Percentiles rank a stretch among this genome's conserved stretches.
Evolutionary conservation across 1,140 invertebrate genomes (phyloP).

Genomic region (Magallana angulata): DNA sequence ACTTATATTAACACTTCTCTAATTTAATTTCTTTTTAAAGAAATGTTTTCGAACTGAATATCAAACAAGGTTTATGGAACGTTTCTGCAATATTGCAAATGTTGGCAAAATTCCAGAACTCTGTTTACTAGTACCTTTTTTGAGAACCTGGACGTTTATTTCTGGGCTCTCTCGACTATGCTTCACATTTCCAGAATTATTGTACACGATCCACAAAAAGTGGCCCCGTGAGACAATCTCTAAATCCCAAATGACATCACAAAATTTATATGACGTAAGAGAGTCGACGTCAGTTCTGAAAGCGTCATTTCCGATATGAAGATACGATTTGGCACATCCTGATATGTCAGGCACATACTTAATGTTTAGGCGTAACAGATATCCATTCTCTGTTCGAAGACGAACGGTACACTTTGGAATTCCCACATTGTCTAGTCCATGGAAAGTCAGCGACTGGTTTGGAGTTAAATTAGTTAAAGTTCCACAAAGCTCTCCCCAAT

Average conservation of each 20-base stretch:
- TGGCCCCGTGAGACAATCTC: constrained; percentile 60
- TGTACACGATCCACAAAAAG: constrained; percentile 60
- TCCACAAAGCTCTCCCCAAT: constrained; percentile 7
- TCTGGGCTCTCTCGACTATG: not conserved
- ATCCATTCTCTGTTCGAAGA: not conserved
- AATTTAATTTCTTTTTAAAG: no score
- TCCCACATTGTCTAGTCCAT: not conserved
- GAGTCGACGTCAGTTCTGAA: constrained; percentile 47
- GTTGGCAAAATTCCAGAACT: not conserved
- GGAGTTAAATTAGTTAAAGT: not conserved
- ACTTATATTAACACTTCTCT: no score
- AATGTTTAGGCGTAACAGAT: constrained; percentile 27
- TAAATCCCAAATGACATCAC: constrained; percentile 37
- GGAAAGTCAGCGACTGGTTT: not conserved
- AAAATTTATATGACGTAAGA: constrained; percentile 63
- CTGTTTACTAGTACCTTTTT: constrained; percentile 39
- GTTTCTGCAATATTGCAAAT: no score
- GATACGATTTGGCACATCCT: constrained; percentile 40
- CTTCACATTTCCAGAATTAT: constrained; percentile 22
- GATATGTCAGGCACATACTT: constrained; percentile 12
- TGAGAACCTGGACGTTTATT: constrained; percentile 38
- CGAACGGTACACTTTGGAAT: not conserved
- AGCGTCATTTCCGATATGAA: constrained; percentile 60
- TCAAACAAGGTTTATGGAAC: no score
- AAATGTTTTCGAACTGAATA: no score